phyloP scores from a whole-genome alignment of 2,797 vertebrate genomes.

The Pangasius macronema region DNA sequence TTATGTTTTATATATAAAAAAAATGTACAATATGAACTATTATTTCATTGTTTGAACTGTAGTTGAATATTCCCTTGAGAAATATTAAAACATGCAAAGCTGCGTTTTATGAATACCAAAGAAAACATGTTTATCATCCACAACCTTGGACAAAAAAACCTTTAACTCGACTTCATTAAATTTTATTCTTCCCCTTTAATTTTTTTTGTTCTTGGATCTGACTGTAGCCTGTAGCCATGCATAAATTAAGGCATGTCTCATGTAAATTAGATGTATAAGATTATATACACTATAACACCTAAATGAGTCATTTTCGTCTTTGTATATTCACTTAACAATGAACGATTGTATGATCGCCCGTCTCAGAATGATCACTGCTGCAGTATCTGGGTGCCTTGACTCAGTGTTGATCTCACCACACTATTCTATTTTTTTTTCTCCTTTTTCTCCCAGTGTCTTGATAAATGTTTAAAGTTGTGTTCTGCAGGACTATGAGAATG shows the following conservation, averaged over 20 bases:
- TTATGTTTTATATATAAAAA: no score
- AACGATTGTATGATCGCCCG: not conserved
- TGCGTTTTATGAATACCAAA: not conserved
- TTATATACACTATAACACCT: not conserved
- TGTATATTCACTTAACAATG: no score
- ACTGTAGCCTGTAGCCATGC: not conserved
- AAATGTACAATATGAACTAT: not conserved
- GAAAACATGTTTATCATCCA: not conserved
- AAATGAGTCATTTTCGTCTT: not conserved
- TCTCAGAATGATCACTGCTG: not conserved
- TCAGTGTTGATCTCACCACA: not conserved
- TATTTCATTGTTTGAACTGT: no score
- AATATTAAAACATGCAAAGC: not conserved
- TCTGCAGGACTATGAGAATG: not conserved
- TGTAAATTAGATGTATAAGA: not conserved
- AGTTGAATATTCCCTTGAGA: not conserved
- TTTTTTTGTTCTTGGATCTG: not conserved
- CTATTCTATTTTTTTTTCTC: not conserved
- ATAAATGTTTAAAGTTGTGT: not conserved
- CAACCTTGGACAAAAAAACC: not conserved
- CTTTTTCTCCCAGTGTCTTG: not conserved
- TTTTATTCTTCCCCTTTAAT: not conserved
- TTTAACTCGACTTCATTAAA: not conserved
- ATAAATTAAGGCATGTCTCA: not conserved
- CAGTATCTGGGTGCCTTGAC: not conserved